Evolutionary conservation across 2,113 vertebrate species (phyloP), one percentile per base, ranked within the genome.

Genomic region (Loxodonta africana): DNA sequence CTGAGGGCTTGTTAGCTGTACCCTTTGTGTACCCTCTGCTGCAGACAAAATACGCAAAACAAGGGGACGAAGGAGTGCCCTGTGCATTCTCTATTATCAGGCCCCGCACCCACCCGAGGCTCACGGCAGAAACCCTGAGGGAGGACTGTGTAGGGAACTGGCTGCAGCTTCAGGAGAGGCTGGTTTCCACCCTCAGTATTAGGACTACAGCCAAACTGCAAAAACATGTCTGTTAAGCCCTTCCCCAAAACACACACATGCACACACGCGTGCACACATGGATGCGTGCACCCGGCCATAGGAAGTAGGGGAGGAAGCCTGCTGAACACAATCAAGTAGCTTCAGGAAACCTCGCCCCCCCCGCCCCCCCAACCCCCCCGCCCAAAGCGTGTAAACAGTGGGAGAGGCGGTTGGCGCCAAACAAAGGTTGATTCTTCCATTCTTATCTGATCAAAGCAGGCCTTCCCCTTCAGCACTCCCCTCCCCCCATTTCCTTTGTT

Each of bases 391-490:
- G 91, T 95, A 98, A 98, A 98, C 95, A 96, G 26, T 4, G 33
- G 18, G 95, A 73, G 85, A 85, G 60, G 88, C 83, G 9, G 96
- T 46, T 37, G 51, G 84, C 91, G 85, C 89, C 23, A 2, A 94
- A 83, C 95, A 97, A 97, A 95, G 80, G 44, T 62, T 90, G 93
- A 62, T 97, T 97, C 92, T 94, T 97, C 96, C 63, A 94, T 94
- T 96, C 98, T 98, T 98, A 98, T 98, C 98, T 96, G 41, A 26
- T 53, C 37, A 41, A 33, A 91, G 37, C 91, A 95, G 83, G 46
- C 76, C 81, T 97, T 97, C 60, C 78, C 93, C 93, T 67, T 71
- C 6, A 26, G n/a, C 30, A 1, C 17, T 25, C 51, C 53, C 33
- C 20, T 25, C 0, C 6, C 41, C 30, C 9, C 25, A 33, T 48